Percentiles rank a stretch among this genome's conserved stretches.
Conservation (phyloP, 2,113 vertebrate genomes). For the Vulpes lagopus region DNA sequence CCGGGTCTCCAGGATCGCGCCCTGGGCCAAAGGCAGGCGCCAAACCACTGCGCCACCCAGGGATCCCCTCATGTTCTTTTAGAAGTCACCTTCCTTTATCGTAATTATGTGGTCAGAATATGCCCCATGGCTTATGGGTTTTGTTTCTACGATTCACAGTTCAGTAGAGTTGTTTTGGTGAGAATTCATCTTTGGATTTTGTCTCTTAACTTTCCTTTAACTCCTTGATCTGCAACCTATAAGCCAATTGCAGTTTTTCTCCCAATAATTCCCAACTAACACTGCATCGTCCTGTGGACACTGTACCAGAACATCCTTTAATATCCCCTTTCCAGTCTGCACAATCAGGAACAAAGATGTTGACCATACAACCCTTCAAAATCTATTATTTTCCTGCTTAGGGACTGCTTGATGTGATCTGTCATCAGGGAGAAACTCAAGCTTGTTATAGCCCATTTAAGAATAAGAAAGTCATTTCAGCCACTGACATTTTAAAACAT, state of each 20-base stretch:
- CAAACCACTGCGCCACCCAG: no score
- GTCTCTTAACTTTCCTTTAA: background rate
- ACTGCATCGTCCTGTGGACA: background rate
- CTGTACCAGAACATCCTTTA: background rate
- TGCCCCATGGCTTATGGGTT: background rate
- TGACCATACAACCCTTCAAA: background rate
- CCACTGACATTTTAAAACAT: conserved; percentile 15
- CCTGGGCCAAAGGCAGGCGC: no score
- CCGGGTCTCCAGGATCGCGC: no score
- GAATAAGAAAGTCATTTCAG: background rate
- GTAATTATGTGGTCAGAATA: background rate
- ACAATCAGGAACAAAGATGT: background rate
- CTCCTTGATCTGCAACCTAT: background rate
- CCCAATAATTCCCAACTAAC: background rate
- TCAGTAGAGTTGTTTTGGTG: background rate
- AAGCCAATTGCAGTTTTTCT: background rate
- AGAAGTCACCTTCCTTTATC: background rate
- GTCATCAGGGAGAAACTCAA: background rate
- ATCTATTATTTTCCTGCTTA: background rate
- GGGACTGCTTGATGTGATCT: background rate
- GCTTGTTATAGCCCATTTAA: background rate
- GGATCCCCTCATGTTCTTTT: background rate
- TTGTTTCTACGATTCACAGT: background rate
- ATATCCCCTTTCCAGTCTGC: background rate
- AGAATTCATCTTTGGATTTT: background rate